Conservation (phyloP, 2,888 invertebrate species). For the Anorthoa munda region DNA sequence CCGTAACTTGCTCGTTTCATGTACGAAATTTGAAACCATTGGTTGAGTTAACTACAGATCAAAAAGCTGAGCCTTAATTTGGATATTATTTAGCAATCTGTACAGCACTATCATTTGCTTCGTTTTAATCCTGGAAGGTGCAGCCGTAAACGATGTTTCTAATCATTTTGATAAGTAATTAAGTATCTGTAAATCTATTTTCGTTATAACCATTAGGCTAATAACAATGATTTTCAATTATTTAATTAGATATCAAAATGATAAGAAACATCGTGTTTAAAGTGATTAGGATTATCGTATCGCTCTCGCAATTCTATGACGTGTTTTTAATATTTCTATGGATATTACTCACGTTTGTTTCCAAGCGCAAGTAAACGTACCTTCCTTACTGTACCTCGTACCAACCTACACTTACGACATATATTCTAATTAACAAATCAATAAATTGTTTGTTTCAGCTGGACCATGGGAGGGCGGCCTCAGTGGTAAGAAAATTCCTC, state of each 20-base stretch:
- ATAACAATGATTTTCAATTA: constrained; percentile 24
- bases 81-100: too few relatives aligned
- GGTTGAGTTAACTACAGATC: too few relatives aligned
- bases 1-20: too few relatives aligned
- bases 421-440: not conserved
- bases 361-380: not conserved
- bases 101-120: too few relatives aligned
- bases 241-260: too few relatives aligned
- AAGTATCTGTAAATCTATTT: not conserved
- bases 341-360: not conserved
- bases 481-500: constrained; percentile 21
- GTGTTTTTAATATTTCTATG: not conserved
- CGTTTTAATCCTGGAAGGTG: too few relatives aligned
- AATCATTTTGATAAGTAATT: not conserved
- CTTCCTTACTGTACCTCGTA: not conserved
- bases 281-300: constrained; percentile 6
- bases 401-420: not conserved
- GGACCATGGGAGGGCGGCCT: constrained; percentile 34
- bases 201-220: not conserved
- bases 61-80: too few relatives aligned
- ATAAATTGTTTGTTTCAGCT: constrained; percentile 27
- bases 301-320: not conserved
- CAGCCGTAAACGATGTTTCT: not conserved
- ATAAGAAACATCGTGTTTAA: too few relatives aligned
- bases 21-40: too few relatives aligned